Evolutionary conservation across 2,888 invertebrate species (phyloP).

Genomic region (Himalopsyche kuldschensis): DNA sequence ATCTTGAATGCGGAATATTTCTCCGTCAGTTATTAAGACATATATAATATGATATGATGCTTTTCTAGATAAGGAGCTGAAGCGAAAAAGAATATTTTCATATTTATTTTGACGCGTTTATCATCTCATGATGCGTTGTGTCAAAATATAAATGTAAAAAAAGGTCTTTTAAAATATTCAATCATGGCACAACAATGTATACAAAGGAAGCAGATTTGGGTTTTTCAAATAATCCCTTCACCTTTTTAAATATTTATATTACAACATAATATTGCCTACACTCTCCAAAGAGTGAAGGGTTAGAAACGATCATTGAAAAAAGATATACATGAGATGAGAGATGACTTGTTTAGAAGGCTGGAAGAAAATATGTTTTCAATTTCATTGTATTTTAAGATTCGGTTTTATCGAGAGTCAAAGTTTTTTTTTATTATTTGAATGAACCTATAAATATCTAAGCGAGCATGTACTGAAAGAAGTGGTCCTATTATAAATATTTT

Average conservation of each 20-base stretch:
- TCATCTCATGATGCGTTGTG: too few species aligned
- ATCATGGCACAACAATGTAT: not conserved
- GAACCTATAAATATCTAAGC: too few species aligned
- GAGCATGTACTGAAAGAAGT: too few species aligned
- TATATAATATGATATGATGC: too few species aligned
- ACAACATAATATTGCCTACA: not conserved
- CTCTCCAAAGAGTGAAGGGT: not conserved
- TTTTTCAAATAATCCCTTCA: not conserved
- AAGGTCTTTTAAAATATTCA: not conserved
- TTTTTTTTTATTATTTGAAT: not conserved
- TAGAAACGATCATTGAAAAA: not conserved
- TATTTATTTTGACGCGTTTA: too few species aligned
- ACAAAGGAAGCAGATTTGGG: not conserved
- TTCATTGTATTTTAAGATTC: not conserved
- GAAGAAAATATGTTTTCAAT: not conserved
- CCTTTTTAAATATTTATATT: not conserved
- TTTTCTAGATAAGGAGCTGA: too few species aligned
- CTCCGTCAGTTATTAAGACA: too few species aligned
- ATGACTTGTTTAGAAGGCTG: not conserved
- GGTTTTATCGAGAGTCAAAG: not conserved
- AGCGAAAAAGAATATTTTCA: too few species aligned
- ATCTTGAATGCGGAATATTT: too few species aligned
- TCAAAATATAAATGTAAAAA: too few species aligned
- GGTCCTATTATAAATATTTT: too few species aligned
- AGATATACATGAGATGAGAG: not conserved